Evolutionary conservation across 2,888 invertebrate species (phyloP).

Genomic region (Rhingia campestris): DNA sequence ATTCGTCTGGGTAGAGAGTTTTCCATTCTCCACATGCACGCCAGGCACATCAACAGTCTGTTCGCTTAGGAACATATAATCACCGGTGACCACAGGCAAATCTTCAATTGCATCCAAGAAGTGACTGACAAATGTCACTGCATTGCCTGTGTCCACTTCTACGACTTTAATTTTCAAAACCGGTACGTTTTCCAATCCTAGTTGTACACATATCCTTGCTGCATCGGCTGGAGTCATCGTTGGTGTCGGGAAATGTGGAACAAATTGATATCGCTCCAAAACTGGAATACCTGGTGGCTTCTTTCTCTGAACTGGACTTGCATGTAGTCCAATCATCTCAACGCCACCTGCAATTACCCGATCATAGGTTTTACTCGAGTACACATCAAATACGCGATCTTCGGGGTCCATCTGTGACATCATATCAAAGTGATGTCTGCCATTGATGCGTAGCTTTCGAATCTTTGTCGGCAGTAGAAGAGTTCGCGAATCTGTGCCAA

Average conservation of each 20-base stretch:
- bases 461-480: constrained; percentile 90
- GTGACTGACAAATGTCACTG: constrained; percentile 84
- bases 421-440: constrained; percentile 85
- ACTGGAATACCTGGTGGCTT: constrained; percentile 89
- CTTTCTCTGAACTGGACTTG: constrained; percentile 88
- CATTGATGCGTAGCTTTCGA: constrained; percentile 87
- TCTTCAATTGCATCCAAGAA: constrained; percentile 86
- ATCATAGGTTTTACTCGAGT: constrained; percentile 78
- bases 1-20: constrained; percentile 82
- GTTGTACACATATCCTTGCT: constrained; percentile 86
- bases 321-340: constrained; percentile 89
- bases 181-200: constrained; percentile 88
- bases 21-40: constrained; percentile 86
- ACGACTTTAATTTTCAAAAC: constrained; percentile 86
- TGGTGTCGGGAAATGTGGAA: constrained; percentile 85
- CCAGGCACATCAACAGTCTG: constrained; percentile 80
- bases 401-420: constrained; percentile 81
- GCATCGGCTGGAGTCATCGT: constrained; percentile 82
- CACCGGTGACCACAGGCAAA: constrained; percentile 87
- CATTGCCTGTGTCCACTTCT: constrained; percentile 84
- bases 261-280: constrained; percentile 89
- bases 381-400: constrained; percentile 79
- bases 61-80: constrained; percentile 84
- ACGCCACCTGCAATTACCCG: constrained; percentile 88
- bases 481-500: constrained; percentile 87